Conservation (phyloP, 1,140 invertebrate genomes). For the Geopemphigus sp. region DNA sequence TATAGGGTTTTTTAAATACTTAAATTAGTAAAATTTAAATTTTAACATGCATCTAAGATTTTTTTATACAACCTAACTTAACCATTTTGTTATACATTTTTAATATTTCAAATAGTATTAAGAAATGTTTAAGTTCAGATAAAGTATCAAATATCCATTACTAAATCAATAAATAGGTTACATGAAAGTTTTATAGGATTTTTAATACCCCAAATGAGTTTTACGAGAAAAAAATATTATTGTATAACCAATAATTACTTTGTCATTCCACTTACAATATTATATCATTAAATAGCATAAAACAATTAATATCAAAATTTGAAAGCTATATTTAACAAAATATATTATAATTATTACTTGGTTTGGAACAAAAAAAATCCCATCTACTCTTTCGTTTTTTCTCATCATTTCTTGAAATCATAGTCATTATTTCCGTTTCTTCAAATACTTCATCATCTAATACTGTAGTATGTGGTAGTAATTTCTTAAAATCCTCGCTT, state of each 20-base stretch:
- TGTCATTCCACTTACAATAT: not conserved
- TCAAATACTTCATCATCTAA: slow-evolving; percentile 47
- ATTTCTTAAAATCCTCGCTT: slow-evolving; percentile 23
- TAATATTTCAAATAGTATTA: too few species aligned
- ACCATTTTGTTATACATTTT: too few species aligned
- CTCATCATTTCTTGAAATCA: slow-evolving; percentile 15
- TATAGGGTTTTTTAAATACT: too few species aligned
- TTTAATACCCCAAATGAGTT: not conserved
- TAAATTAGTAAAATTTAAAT: too few species aligned
- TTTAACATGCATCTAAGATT: too few species aligned
- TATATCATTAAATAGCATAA: not conserved
- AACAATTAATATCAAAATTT: not conserved
- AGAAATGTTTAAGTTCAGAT: too few species aligned
- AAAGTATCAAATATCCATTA: not conserved
- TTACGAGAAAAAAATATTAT: not conserved
- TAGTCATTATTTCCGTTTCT: slow-evolving; percentile 38
- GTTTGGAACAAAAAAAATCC: slow-evolving; percentile 43
- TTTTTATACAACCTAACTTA: too few species aligned
- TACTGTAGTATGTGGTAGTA: slow-evolving; percentile 7
- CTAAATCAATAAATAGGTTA: not conserved
- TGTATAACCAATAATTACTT: not conserved
- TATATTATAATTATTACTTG: slow-evolving; percentile 19
- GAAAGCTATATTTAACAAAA: not conserved
- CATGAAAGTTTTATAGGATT: not conserved
- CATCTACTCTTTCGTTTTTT: slow-evolving; percentile 33